Conservation (phyloP, 1,140 invertebrate species). For the Catajapyx aquilonaris region DNA sequence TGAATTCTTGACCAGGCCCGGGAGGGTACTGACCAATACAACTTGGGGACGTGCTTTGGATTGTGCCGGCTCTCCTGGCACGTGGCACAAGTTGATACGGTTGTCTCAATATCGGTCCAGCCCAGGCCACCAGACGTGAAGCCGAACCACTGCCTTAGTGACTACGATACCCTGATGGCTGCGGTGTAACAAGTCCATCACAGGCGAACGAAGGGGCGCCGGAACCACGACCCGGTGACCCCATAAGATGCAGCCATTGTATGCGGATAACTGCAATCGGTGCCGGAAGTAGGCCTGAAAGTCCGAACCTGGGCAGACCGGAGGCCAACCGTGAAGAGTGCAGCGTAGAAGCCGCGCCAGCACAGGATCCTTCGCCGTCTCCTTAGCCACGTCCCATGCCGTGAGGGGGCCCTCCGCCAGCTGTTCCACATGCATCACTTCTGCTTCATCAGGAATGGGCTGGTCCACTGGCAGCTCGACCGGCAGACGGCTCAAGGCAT, state of each 20-base stretch:
- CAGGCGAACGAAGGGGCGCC: background rate
- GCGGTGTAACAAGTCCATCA: slow-evolving; percentile 11
- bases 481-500: no score
- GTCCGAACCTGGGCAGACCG: no score
- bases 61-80: slow-evolving; percentile 10
- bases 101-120: no score
- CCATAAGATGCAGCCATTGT: slow-evolving; percentile 1
- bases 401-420: background rate
- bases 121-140: slow-evolving; percentile 17
- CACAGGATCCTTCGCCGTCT: slow-evolving; percentile 8
- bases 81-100: slow-evolving; percentile 9
- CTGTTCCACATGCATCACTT: slow-evolving; percentile 4
- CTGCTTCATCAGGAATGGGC: slow-evolving; percentile 6
- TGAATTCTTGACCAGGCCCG: slow-evolving; percentile 16
- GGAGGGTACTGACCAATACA: no score
- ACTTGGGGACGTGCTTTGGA: slow-evolving; percentile 7
- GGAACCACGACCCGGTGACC: slow-evolving; percentile 2
- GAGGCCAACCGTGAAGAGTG: no score
- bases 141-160: slow-evolving; percentile 17
- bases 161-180: slow-evolving; percentile 14
- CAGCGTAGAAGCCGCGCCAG: slow-evolving; percentile 11
- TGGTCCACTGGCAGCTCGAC: slow-evolving; percentile 2
- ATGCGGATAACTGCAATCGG: no score
- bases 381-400: no score
- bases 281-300: no score